Percentiles rank a stretch among this genome's conserved stretches.
Evolutionary conservation across 2,113 vertebrate species (phyloP).

Genomic region (Perca fluviatilis): DNA sequence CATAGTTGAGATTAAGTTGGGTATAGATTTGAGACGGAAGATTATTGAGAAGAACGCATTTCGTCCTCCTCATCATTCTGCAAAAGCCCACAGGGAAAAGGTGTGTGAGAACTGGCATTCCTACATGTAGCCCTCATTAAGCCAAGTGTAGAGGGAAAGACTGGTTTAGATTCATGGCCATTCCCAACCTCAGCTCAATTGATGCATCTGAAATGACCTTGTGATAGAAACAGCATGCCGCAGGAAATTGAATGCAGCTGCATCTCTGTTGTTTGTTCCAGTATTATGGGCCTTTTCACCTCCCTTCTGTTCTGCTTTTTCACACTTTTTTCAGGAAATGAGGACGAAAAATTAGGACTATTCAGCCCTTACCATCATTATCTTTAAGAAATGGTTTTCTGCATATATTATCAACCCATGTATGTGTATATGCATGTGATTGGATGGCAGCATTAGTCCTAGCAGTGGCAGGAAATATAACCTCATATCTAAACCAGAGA

Average conservation of each 20-base stretch:
- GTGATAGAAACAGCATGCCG: slow-evolving; percentile 77
- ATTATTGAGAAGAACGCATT: slow-evolving; percentile 25
- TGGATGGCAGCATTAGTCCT: slow-evolving; percentile 15
- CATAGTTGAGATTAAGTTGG: slow-evolving; percentile 12
- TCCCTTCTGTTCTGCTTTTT: slow-evolving; percentile 12
- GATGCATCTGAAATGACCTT: slow-evolving; percentile 73
- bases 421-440: slow-evolving; percentile 26
- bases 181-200: slow-evolving; percentile 63
- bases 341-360: slow-evolving; percentile 2
- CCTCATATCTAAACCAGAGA: too few relatives aligned
- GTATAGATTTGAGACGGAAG: slow-evolving; percentile 17
- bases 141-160: slow-evolving; percentile 60
- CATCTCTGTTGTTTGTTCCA: slow-evolving; percentile 70
- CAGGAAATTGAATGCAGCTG: slow-evolving; percentile 82
- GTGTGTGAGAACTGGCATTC: slow-evolving; percentile 68
- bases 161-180: slow-evolving; percentile 77
- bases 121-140: slow-evolving; percentile 69
- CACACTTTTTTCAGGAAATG: slow-evolving; percentile 30
- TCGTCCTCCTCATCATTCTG: slow-evolving; percentile 36
- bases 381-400: slow-evolving; percentile 25
- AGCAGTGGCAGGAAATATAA: too few relatives aligned
- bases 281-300: slow-evolving; percentile 26
- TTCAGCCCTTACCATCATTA: neutral
- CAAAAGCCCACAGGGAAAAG: slow-evolving; percentile 54
- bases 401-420: neutral